Percentiles rank a stretch among this genome's conserved stretches.
Evolutionary conservation across 2,113 vertebrate genomes (phyloP).

Genomic region (Erythrolamprus reginae): DNA sequence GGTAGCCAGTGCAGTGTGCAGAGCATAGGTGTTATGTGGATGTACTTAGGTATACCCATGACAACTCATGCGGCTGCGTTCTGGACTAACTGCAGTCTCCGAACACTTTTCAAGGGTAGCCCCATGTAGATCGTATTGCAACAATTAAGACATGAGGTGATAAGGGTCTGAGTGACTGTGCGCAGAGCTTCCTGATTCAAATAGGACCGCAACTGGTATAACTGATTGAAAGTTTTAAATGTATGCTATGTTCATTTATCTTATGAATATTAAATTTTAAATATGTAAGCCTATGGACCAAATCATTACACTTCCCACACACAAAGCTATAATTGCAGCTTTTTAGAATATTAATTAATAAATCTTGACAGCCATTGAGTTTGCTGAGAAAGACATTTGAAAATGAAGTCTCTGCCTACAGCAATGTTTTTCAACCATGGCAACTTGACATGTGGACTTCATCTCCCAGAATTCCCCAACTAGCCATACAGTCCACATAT

Average conservation of each 20-base stretch:
- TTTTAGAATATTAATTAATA: neutral
- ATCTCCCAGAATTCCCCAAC: neutral
- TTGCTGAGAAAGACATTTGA: neutral
- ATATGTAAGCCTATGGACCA: neutral
- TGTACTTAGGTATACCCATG: too few species aligned
- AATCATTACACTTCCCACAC: neutral
- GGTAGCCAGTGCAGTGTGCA: too few species aligned
- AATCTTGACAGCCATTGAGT: neutral
- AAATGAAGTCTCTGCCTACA: neutral
- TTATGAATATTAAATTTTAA: neutral
- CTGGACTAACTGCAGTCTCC: too few species aligned
- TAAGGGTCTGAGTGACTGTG: too few species aligned
- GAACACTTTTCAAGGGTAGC: too few species aligned
- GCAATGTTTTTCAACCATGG: neutral
- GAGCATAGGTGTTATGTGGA: too few species aligned
- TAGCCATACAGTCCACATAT: neutral
- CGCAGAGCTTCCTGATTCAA: too few species aligned
- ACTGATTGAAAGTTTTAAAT: neutral
- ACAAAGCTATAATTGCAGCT: neutral
- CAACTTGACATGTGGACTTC: neutral
- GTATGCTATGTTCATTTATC: neutral
- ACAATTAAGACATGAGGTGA: too few species aligned
- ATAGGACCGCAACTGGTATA: too few species aligned
- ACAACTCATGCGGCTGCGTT: too few species aligned
- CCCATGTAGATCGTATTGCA: too few species aligned